These are phyloP conservation scores for Gobius niger DNA, from an alignment of 2,113 vertebrate genomes.

Conservation along the genomic window DNA sequence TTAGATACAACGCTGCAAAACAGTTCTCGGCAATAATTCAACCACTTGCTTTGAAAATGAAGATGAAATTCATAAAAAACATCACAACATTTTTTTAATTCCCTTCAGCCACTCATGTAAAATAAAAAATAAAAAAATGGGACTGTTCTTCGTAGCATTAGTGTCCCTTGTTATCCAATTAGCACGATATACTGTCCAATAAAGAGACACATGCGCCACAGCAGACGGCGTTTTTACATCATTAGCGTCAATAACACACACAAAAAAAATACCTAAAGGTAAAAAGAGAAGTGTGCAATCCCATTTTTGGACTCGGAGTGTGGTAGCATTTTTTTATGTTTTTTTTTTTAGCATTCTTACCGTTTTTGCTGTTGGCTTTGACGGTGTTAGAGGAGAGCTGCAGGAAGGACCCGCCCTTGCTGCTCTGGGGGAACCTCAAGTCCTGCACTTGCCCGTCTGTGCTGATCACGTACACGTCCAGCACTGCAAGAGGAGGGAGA, in stretches of 20 bases:
- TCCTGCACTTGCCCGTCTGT: constrained; percentile 97
- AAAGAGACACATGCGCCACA: neutral
- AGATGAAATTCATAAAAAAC: neutral
- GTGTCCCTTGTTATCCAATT: constrained; percentile 13
- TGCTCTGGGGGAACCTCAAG: constrained; percentile 93
- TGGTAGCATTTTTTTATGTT: too few relatives aligned
- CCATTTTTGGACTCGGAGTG: too few relatives aligned
- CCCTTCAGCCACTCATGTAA: neutral
- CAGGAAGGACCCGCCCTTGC: constrained; percentile 88
- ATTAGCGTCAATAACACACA: neutral
- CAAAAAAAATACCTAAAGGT: neutral
- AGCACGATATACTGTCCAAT: constrained; percentile 7
- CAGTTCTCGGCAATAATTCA: neutral
- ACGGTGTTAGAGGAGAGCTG: constrained; percentile 94
- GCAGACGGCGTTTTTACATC: neutral
- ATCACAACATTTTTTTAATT: neutral
- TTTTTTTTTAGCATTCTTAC: constrained; percentile 70
- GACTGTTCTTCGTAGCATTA: constrained; percentile 1
- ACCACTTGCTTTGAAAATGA: neutral
- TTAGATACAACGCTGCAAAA: neutral
- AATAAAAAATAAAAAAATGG: neutral
- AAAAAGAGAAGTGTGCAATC: neutral
- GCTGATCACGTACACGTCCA: constrained; percentile 94
- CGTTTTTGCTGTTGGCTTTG: constrained; percentile 97
- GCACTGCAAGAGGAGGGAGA: constrained; percentile 72